These are phyloP conservation scores for Xestia ashworthii DNA, from an alignment of 2,888 invertebrate genomes.

Conservation along the genomic window DNA sequence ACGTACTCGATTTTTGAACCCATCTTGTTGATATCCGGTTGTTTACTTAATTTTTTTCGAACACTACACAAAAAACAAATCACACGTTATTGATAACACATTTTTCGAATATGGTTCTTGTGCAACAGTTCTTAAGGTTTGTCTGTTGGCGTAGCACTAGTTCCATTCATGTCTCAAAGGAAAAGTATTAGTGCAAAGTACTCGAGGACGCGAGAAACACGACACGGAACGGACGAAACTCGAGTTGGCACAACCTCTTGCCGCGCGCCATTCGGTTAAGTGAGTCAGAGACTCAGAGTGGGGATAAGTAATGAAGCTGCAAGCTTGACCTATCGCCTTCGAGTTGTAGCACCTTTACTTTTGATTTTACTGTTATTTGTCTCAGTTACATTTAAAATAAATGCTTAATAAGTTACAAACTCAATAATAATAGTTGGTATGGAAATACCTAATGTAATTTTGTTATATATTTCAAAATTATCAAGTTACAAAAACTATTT, in stretches of 20 bases:
- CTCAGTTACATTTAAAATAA: not conserved
- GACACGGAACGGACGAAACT: slow-evolving; percentile 78
- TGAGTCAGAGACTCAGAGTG: slow-evolving; percentile 75
- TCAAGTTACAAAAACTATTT: not conserved
- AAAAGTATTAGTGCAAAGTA: slow-evolving; percentile 75
- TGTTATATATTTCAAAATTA: not conserved
- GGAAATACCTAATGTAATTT: not conserved
- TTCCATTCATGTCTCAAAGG: slow-evolving; percentile 79
- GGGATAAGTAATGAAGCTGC: slow-evolving; percentile 85
- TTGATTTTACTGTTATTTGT: slow-evolving; percentile 47
- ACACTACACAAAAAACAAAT: slow-evolving; percentile 66
- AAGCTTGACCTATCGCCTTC: slow-evolving; percentile 81
- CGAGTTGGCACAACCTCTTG: slow-evolving; percentile 83
- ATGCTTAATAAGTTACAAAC: not conserved
- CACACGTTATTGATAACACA: slow-evolving; percentile 75
- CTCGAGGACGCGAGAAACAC: slow-evolving; percentile 85
- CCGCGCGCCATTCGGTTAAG: slow-evolving; percentile 83
- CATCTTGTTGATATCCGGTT: slow-evolving; percentile 91
- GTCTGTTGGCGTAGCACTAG: slow-evolving; percentile 70
- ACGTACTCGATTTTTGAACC: slow-evolving; percentile 98
- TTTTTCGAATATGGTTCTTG: slow-evolving; percentile 67
- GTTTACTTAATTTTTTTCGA: slow-evolving; percentile 74
- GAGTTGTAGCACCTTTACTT: slow-evolving; percentile 56
- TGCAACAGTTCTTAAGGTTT: slow-evolving; percentile 60
- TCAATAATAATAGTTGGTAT: not conserved